Conservation (phyloP, 2,113 vertebrate species). For the Prolemur simus region DNA sequence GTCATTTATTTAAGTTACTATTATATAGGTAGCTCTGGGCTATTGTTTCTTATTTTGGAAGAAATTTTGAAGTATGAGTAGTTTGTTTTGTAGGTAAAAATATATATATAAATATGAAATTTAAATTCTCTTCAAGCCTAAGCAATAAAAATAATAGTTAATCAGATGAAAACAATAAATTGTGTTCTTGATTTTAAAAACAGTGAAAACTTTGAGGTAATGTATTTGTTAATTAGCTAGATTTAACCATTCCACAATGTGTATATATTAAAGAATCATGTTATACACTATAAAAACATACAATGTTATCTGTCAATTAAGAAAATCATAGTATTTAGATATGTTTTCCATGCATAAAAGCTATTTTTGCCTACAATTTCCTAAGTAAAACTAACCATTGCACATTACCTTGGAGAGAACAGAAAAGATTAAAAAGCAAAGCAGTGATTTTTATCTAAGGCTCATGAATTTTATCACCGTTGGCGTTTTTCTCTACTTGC, state of each 20-base stretch:
- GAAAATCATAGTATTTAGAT: not conserved
- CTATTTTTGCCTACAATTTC: constrained; percentile 75
- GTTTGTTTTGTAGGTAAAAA: not conserved
- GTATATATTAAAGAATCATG: not conserved
- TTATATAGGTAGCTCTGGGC: not conserved
- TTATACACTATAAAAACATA: not conserved
- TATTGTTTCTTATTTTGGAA: not conserved
- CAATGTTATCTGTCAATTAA: not conserved
- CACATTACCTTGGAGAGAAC: constrained; percentile 37
- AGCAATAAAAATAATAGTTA: not conserved
- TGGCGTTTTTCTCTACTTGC: constrained; percentile 17
- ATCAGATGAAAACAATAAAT: not conserved
- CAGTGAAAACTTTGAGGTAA: not conserved
- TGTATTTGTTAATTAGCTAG: not conserved
- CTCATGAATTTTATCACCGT: constrained; percentile 42
- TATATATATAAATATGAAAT: not conserved
- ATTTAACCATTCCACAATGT: not conserved
- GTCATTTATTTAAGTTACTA: not conserved
- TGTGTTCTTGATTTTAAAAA: not conserved
- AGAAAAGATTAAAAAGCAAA: constrained; percentile 64
- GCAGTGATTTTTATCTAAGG: constrained; percentile 58
- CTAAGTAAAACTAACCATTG: constrained; percentile 55
- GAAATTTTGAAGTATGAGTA: not conserved
- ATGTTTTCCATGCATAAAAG: constrained; percentile 61
- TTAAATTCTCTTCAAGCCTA: not conserved